Conservation (phyloP, 2,888 invertebrate species). For the Acrocyrtus sp. region DNA sequence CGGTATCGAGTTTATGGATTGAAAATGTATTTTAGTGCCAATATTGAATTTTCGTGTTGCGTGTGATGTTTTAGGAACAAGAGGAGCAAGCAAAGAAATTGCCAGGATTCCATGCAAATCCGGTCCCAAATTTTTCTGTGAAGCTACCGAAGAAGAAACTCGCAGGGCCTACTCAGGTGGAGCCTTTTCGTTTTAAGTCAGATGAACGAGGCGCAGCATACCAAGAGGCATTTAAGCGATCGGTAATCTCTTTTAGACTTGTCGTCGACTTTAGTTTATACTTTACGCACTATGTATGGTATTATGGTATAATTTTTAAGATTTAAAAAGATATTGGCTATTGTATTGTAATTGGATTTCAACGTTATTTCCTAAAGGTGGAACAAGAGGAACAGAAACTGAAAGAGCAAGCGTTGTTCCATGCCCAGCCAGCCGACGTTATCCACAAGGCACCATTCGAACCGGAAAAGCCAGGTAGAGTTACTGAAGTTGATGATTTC, state of each 20-base stretch:
- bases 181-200: slow-evolving; percentile 65
- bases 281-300: no score
- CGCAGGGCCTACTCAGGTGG: slow-evolving; percentile 64
- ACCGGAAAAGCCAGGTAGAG: slow-evolving; percentile 70
- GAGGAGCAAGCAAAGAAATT: slow-evolving; percentile 74
- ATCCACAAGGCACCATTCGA: slow-evolving; percentile 75
- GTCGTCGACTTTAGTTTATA: slow-evolving; percentile 1
- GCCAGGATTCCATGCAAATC: slow-evolving; percentile 77
- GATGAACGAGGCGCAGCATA: slow-evolving; percentile 61
- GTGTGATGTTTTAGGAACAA: slow-evolving; percentile 65
- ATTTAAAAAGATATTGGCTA: background rate
- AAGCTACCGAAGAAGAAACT: slow-evolving; percentile 65
- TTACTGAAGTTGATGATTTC: slow-evolving; percentile 70
- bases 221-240: slow-evolving; percentile 53
- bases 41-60: slow-evolving; percentile 16
- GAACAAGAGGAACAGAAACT: slow-evolving; percentile 66
- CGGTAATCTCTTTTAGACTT: slow-evolving; percentile 41
- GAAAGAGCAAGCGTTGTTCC: slow-evolving; percentile 68
- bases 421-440: slow-evolving; percentile 74
- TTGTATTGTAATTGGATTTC: background rate
- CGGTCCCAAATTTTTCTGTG: slow-evolving; percentile 71
- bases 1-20: background rate
- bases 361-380: slow-evolving; percentile 65
- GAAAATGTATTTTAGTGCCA: background rate
- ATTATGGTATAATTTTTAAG: background rate